A percentile compares a stretch with the other conserved stretches of the same genome.
phyloP scores from a whole-genome alignment of 2,797 vertebrate genomes.

The Peromyscus eremicus region DNA sequence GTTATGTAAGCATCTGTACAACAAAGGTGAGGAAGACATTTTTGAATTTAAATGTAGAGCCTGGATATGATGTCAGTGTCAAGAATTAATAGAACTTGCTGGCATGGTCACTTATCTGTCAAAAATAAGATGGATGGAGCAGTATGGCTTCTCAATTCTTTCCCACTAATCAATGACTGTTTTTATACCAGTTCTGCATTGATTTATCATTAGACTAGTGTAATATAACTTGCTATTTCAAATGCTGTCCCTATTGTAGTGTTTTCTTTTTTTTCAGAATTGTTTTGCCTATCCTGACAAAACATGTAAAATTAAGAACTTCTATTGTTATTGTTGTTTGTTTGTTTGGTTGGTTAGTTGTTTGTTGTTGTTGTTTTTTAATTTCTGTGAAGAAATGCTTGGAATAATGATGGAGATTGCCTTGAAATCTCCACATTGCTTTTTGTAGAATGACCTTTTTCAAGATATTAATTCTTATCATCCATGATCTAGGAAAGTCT shows the following conservation, averaged over 20 bases:
- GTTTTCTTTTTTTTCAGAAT: not conserved
- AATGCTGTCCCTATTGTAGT: not conserved
- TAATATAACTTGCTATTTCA: not conserved
- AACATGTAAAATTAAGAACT: not conserved
- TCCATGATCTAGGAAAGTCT: not conserved
- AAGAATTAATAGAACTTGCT: not conserved
- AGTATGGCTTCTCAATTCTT: not conserved
- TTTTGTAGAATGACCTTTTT: not conserved
- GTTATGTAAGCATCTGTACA: not conserved
- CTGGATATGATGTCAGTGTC: not conserved
- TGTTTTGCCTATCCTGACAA: not conserved
- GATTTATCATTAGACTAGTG: not conserved
- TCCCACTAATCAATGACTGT: not conserved
- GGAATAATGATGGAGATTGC: not conserved
- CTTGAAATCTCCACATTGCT: not conserved
- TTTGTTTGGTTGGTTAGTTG: not conserved
- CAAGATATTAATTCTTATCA: not conserved
- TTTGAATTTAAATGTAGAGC: fast-evolving
- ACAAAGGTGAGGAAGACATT: not conserved
- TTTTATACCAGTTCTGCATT: not conserved
- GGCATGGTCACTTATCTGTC: not conserved
- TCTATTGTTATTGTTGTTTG: not conserved
- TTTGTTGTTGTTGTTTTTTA: not conserved
- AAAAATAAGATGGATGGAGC: not conserved
- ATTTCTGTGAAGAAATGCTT: not conserved